These are phyloP conservation scores for Isotomurus palustris DNA, from an alignment of 2,888 invertebrate species.

Conservation along the genomic window DNA sequence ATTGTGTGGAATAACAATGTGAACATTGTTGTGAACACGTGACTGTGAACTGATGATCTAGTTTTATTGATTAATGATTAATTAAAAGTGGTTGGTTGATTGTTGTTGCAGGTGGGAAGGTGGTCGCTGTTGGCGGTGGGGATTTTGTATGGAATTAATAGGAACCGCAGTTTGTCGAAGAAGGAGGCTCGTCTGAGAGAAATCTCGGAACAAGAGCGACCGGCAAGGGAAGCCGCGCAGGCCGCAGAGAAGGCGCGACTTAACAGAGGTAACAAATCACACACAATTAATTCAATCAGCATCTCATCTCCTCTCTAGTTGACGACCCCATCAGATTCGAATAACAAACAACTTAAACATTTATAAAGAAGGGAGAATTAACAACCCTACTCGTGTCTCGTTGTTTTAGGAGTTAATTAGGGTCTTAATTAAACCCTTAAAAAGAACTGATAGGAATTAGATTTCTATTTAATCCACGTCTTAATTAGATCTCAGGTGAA, in stretches of 20 bases:
- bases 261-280: constrained; percentile 55
- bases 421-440: too few relatives aligned
- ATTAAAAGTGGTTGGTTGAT: background rate
- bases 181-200: constrained; percentile 47
- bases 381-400: constrained; percentile 8
- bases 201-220: constrained; percentile 47
- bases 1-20: background rate
- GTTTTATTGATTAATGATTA: background rate
- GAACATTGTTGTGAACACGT: too few relatives aligned
- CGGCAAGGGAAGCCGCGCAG: constrained; percentile 55
- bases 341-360: too few relatives aligned
- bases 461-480: too few relatives aligned
- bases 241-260: constrained; percentile 66
- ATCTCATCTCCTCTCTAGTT: background rate
- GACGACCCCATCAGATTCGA: too few relatives aligned
- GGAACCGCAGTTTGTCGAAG: constrained; percentile 47
- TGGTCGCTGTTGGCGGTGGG: constrained; percentile 73
- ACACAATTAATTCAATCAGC: background rate
- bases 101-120: constrained; percentile 64
- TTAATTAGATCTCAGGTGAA: too few relatives aligned
- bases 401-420: too few relatives aligned
- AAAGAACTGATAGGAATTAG: too few relatives aligned
- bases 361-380: too few relatives aligned
- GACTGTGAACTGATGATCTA: background rate
- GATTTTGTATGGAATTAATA: constrained; percentile 67